These are phyloP conservation scores for Ischnus inquisitorius DNA, from an alignment of 2,888 invertebrate genomes.

Conservation along the genomic window DNA sequence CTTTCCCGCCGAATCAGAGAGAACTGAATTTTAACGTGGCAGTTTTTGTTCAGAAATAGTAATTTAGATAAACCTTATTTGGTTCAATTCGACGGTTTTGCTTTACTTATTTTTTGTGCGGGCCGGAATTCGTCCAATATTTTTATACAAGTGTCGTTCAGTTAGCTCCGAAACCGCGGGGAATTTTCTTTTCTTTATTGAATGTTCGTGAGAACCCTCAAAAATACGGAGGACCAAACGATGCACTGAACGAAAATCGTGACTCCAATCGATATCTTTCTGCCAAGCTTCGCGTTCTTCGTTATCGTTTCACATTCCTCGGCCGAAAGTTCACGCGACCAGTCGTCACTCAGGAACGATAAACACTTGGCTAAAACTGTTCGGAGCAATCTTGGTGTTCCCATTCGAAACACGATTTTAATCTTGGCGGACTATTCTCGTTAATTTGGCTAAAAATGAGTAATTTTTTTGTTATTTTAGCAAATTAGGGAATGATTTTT, in stretches of 20 bases:
- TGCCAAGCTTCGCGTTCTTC: slow-evolving; percentile 47
- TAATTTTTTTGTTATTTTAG: no score
- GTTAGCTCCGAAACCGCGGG: no score
- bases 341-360: slow-evolving; percentile 41
- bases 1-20: not conserved
- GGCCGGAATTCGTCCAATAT: not conserved
- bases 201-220: slow-evolving; percentile 2
- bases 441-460: no score
- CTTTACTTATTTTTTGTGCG: no score
- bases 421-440: no score
- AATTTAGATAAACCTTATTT: no score
- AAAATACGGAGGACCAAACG: slow-evolving; percentile 29
- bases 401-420: not conserved
- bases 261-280: slow-evolving; percentile 37
- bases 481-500: no score
- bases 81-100: no score
- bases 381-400: not conserved
- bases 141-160: not conserved
- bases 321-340: not conserved
- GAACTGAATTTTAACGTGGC: not conserved
- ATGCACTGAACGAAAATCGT: slow-evolving; percentile 15
- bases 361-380: slow-evolving; percentile 53
- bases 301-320: slow-evolving; percentile 39
- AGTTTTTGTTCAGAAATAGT: no score
- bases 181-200: not conserved